Evolutionary conservation across 2,888 invertebrate species (phyloP).

Genomic region (Digitonthophagus gazella): DNA sequence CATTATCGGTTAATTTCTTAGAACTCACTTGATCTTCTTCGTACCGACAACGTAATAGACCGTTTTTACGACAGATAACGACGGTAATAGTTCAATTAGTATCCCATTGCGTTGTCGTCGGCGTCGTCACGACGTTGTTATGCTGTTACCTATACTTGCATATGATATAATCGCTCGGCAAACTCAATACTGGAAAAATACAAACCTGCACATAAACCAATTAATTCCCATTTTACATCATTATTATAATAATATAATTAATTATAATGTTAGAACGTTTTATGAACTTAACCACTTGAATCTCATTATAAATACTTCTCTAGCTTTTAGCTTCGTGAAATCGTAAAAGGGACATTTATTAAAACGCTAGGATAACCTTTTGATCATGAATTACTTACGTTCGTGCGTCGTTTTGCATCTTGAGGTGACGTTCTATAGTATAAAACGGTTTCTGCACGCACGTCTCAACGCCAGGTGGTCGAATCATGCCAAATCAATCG

Average conservation of each 20-base stretch:
- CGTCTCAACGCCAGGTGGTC: too few relatives aligned
- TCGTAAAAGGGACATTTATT: not conserved
- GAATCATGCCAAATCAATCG: too few relatives aligned
- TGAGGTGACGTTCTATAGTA: too few relatives aligned
- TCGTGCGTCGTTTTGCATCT: too few relatives aligned
- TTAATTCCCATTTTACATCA: slow-evolving; percentile 38
- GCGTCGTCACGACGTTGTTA: not conserved
- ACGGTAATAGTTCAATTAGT: not conserved
- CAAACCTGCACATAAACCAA: slow-evolving; percentile 31
- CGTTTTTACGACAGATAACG: not conserved
- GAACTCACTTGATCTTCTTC: not conserved
- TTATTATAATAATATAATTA: slow-evolving; percentile 36
- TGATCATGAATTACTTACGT: not conserved
- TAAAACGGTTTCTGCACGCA: too few relatives aligned
- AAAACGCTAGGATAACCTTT: not conserved
- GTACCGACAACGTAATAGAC: not conserved
- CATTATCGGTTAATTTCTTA: not conserved
- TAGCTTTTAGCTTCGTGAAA: too few relatives aligned
- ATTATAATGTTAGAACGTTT: slow-evolving; percentile 36
- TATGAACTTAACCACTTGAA: too few relatives aligned
- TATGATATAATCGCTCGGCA: not conserved
- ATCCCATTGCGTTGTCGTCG: not conserved
- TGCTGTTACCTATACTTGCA: not conserved
- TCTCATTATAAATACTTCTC: too few relatives aligned
- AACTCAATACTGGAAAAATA: not conserved